A percentile compares a stretch with the other conserved stretches of the same genome.
These are phyloP conservation scores for Penaeus indicus DNA, from an alignment of 1,140 invertebrate genomes.

Conservation along the genomic window DNA sequence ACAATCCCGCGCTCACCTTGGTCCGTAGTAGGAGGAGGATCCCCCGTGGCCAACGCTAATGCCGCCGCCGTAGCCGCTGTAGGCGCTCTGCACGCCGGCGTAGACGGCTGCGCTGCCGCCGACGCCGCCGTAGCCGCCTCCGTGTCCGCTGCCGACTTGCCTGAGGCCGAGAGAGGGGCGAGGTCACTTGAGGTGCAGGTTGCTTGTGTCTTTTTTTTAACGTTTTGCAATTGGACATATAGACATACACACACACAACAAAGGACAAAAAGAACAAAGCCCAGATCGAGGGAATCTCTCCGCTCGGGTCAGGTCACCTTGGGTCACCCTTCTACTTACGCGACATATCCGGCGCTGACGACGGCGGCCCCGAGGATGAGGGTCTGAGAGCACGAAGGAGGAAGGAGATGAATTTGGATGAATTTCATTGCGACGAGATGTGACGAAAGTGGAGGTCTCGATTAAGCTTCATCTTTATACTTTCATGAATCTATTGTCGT, in stretches of 20 bases:
- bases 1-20: background rate
- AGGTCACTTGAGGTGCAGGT: background rate
- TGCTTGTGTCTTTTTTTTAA: background rate
- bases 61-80: slow-evolving; percentile 49
- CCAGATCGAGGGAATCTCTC: background rate
- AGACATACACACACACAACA: too few species aligned
- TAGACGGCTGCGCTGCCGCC: slow-evolving; percentile 32
- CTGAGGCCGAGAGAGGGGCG: background rate
- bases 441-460: too few species aligned
- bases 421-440: background rate
- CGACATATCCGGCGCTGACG: slow-evolving; percentile 29
- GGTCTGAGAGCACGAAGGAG: background rate
- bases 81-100: slow-evolving; percentile 35
- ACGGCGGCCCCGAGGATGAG: slow-evolving; percentile 28
- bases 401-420: background rate
- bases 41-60: slow-evolving; percentile 36
- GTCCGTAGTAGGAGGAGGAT: slow-evolving; percentile 30
- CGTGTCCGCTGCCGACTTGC: slow-evolving; percentile 37
- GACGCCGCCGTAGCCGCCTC: slow-evolving; percentile 7
- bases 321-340: slow-evolving; percentile 19
- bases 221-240: background rate
- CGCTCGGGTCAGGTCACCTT: background rate
- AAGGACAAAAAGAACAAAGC: background rate
- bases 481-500: too few species aligned
- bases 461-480: too few species aligned